These are phyloP conservation scores for Nymphicus hollandicus DNA, from an alignment of 2,113 vertebrate genomes.

Conservation along the genomic window DNA sequence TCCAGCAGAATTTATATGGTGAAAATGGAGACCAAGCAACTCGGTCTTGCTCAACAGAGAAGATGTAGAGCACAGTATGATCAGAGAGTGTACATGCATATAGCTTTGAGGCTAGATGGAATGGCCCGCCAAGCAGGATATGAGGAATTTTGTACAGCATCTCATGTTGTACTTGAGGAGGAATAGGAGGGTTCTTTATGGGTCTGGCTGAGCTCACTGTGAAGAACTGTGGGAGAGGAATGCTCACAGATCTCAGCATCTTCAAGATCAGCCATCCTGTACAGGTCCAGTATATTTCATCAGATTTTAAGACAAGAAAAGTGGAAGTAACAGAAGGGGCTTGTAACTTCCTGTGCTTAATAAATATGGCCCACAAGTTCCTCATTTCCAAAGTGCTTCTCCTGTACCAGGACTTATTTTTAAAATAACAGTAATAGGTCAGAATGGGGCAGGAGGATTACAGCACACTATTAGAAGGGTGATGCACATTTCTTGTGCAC, in stretches of 20 bases:
- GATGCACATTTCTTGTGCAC: not conserved
- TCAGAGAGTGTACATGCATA: not conserved
- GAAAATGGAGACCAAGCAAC: not conserved
- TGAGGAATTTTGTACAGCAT: not conserved
- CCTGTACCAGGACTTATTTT: not conserved
- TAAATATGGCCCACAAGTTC: not conserved
- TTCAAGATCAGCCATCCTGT: not conserved
- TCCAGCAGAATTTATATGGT: not conserved
- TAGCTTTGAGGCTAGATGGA: not conserved
- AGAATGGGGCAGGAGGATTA: not conserved
- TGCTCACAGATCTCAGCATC: not conserved
- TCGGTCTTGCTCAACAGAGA: not conserved
- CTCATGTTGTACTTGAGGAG: not conserved
- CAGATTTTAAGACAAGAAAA: not conserved
- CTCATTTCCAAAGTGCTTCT: not conserved
- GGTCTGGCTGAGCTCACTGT: not conserved
- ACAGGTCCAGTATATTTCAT: not conserved
- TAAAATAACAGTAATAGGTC: not conserved
- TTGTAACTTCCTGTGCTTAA: not conserved
- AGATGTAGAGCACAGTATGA: not conserved
- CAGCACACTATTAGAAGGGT: not conserved
- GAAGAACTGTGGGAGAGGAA: not conserved
- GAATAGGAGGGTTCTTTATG: not conserved
- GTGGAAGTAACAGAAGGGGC: not conserved
- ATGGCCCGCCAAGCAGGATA: not conserved